Conservation (phyloP, 2,888 invertebrate species). For the Oscheius sp. region DNA sequence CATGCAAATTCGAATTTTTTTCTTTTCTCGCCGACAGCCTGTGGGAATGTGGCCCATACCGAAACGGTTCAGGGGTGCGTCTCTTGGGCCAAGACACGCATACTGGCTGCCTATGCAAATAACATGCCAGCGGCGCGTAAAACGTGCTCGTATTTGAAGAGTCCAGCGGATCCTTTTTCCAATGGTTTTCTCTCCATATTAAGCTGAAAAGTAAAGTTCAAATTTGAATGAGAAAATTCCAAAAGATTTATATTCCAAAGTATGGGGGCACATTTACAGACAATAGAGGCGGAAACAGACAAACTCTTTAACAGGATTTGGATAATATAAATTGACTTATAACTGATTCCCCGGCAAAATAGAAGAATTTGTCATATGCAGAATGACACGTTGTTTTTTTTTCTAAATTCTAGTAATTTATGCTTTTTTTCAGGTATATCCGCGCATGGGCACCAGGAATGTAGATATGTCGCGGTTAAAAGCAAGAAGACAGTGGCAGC, state of each 20-base stretch:
- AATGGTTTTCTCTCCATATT: no score
- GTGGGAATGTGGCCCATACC: no score
- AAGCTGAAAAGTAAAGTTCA: no score
- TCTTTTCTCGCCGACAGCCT: no score
- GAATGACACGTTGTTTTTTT: neutral
- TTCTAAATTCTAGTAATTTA: neutral
- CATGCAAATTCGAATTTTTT: no score
- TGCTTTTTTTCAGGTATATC: neutral
- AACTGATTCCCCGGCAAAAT: conserved; percentile 19
- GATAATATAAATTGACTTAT: conserved; percentile 6
- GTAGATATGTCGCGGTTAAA: conserved; percentile 28
- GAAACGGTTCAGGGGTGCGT: no score
- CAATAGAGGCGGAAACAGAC: neutral
- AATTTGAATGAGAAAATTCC: no score
- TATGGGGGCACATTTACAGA: conserved; percentile 21
- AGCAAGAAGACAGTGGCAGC: conserved; percentile 13
- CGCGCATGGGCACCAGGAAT: conserved; percentile 25
- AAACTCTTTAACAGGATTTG: conserved; percentile 3
- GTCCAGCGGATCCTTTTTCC: no score
- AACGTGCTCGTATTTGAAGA: no score
- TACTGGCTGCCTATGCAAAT: no score
- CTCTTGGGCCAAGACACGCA: no score
- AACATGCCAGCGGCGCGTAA: no score
- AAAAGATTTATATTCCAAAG: neutral
- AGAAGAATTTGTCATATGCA: conserved; percentile 2